Percentiles rank a stretch among this genome's conserved stretches.
These are phyloP conservation scores for Tethya wilhelma DNA, from an alignment of 37 sponge, comb jelly and placozoan species.

Conservation along the genomic window DNA sequence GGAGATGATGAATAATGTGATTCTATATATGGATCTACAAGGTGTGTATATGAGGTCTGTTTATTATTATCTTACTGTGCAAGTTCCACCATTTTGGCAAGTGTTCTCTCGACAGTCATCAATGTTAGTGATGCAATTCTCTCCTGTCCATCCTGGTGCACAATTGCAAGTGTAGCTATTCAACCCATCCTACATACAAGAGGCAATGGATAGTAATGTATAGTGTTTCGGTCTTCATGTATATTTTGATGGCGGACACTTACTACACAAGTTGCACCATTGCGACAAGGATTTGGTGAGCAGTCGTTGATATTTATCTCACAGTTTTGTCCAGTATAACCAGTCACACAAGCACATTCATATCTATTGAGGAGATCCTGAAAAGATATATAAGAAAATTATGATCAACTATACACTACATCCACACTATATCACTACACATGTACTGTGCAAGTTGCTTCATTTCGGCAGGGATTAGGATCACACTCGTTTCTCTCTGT, in stretches of 20 bases:
- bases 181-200: too few species aligned
- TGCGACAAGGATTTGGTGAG: constrained; percentile 50
- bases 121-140: too few species aligned
- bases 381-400: not conserved
- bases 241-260: too few species aligned
- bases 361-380: constrained; percentile 43
- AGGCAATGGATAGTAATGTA: too few species aligned
- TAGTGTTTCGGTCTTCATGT: too few species aligned
- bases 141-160: too few species aligned
- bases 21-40: too few species aligned
- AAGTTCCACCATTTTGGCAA: too few species aligned
- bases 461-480: constrained; percentile 36
- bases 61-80: constrained; percentile 19
- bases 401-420: not conserved
- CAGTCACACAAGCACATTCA: constrained; percentile 58
- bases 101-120: too few species aligned
- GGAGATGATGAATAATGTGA: too few species aligned
- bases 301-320: constrained; percentile 67
- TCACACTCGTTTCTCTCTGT: constrained; percentile 41
- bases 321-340: constrained; percentile 68
- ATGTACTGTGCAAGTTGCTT: constrained; percentile 38
- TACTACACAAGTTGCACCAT: constrained; percentile 76
- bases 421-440: not conserved
- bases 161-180: too few species aligned
- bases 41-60: too few species aligned